Base-by-base conservation (phyloP, 1,140 invertebrate species). In the Rhopalosiphum maidis region DNA sequence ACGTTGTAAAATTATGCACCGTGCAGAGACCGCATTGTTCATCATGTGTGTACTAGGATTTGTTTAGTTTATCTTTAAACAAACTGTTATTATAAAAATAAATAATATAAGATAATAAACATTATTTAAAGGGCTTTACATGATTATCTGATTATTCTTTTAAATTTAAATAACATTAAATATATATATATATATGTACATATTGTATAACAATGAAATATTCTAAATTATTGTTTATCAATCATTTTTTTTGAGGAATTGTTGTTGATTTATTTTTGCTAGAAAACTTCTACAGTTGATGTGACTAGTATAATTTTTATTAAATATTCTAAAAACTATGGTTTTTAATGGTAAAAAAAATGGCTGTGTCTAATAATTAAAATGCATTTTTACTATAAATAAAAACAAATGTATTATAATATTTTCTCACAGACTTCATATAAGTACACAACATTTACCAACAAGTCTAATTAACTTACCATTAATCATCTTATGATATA, bases 401-500 rank as follows among this genome's bases (percentile, higher is more conserved):
- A 85, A 11, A 85, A 41, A 85, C 7, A 9, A 30, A 25, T 46
- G 6, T 11, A 46, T 41, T 41, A 41, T 41, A 41, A 41, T 23
- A 43, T 46, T 46, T 85, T 25, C 22, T 41, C 2, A 43, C 41
- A 9, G 22, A 43, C 21, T 37, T 85, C 7, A 68, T 4, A 68
- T 68, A 68, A 68, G 60, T 68, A 85, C 7, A 43, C 37, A 85
- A 9, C 82, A 85, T 41, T 21, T 23, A 85, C 82, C 0, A 85
- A 86, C 41, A 43, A 86, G 41, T 86, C 83, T 86, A 86, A 30
- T 86, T 25, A 86, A 9, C 83, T 46, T 25, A 30, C 23, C 41
- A 43, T 86, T 85, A 85, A 85, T 85, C 82, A 25, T 85, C 41
- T 86, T 86, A 43, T 43, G 46, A 46, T 46, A 41, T 86, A 86